Percentiles rank a stretch among this genome's conserved stretches.
phyloP scores from a whole-genome alignment of 1,140 invertebrate species.

The Periplaneta americana region DNA sequence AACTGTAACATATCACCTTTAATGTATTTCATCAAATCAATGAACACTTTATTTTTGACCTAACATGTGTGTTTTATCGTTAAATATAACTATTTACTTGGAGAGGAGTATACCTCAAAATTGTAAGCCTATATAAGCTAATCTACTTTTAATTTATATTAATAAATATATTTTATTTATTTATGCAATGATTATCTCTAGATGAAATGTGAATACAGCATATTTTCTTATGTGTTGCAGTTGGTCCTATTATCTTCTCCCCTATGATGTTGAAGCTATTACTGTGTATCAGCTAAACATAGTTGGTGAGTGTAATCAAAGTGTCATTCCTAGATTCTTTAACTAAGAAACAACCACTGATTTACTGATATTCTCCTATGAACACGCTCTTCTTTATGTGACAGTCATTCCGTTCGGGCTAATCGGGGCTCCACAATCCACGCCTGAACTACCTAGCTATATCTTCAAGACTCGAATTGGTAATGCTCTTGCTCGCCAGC shows the following conservation, averaged over 20 bases:
- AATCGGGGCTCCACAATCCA: neutral
- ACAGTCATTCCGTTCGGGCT: neutral
- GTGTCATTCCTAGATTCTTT: neutral
- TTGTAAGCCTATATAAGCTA: too few relatives aligned
- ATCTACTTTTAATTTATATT: too few relatives aligned
- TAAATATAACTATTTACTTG: too few relatives aligned
- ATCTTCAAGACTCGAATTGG: neutral
- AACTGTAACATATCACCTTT: too few relatives aligned
- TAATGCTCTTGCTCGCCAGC: neutral
- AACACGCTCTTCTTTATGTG: neutral
- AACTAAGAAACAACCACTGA: neutral
- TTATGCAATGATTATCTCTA: too few relatives aligned
- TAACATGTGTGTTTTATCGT: too few relatives aligned
- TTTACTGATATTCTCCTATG: too few relatives aligned
- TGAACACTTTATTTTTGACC: too few relatives aligned
- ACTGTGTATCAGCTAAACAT: neutral
- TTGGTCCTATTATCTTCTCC: neutral
- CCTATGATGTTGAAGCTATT: neutral
- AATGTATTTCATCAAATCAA: too few relatives aligned
- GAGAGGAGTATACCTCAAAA: too few relatives aligned
- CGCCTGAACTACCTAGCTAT: neutral
- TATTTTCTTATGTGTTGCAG: neutral
- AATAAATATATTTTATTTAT: too few relatives aligned
- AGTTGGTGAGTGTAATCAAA: neutral
- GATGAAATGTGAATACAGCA: too few relatives aligned